Evolutionary conservation across 1,140 invertebrate species (phyloP).

Genomic region (Drosophila pseudoobscura): DNA sequence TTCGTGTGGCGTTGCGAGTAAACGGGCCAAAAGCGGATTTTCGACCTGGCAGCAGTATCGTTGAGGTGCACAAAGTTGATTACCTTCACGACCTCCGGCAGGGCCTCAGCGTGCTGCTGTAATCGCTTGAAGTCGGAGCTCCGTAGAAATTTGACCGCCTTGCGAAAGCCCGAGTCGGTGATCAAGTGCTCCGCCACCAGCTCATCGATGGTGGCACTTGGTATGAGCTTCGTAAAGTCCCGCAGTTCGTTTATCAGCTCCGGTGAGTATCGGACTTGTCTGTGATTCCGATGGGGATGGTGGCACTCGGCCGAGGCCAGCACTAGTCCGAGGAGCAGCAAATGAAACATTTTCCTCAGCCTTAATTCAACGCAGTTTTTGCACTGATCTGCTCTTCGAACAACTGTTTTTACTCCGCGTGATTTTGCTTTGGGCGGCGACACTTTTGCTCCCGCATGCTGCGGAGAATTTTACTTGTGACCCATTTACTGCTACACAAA

Average conservation of each 20-base stretch:
- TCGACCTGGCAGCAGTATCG: conserved; percentile 21
- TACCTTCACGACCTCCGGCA: conserved; percentile 69
- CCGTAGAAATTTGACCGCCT: conserved; percentile 61
- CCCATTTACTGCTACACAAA: background rate
- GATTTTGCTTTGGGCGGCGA: background rate
- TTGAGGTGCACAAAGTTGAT: conserved; percentile 72
- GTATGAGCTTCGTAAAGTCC: conserved; percentile 66
- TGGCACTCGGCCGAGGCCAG: conserved; percentile 2
- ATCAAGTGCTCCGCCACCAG: conserved; percentile 71
- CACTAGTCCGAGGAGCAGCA: conserved; percentile 13
- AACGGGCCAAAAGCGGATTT: background rate
- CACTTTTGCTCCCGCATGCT: no score
- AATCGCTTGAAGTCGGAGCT: conserved; percentile 62
- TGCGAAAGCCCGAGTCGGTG: conserved; percentile 66
- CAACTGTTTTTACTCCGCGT: conserved; percentile 10
- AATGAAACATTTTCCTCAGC: background rate
- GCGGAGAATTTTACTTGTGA: conserved; percentile 2
- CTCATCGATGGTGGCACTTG: conserved; percentile 53
- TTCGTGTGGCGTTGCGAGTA: background rate
- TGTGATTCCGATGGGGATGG: conserved; percentile 2
- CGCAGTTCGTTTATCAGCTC: conserved; percentile 64
- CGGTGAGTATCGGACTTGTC: conserved; percentile 52
- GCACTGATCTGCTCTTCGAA: background rate
- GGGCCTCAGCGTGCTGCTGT: conserved; percentile 37
- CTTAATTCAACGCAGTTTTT: no score